phyloP scores from a whole-genome alignment of 2,888 invertebrate species.

The Clepsis dumicolana region DNA sequence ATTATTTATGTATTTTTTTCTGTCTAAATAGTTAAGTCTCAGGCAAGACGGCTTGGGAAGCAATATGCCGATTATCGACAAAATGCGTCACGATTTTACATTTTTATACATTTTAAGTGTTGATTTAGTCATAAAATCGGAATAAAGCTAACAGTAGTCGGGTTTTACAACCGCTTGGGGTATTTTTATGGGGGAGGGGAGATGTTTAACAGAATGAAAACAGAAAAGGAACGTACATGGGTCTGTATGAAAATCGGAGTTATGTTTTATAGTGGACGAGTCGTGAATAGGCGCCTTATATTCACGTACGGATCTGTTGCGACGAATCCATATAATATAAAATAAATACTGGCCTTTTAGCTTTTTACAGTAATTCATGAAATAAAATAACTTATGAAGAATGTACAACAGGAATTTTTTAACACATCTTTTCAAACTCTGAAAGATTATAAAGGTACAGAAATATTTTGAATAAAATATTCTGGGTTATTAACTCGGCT shows the following conservation, averaged over 20 bases:
- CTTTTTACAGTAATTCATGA: no score
- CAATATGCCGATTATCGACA: constrained; percentile 15
- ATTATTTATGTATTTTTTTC: not conserved
- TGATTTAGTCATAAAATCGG: constrained; percentile 49
- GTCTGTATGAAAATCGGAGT: constrained; percentile 81
- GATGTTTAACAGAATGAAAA: constrained; percentile 73
- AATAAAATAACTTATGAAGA: no score
- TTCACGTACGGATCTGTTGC: constrained; percentile 54
- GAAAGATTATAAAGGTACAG: no score
- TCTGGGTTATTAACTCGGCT: no score
- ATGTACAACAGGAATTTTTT: no score
- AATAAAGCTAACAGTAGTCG: constrained; percentile 53
- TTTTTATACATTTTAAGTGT: constrained; percentile 42
- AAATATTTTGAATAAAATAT: no score
- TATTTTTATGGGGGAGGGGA: constrained; percentile 71
- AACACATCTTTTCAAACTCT: no score
- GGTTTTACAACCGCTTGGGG: constrained; percentile 69
- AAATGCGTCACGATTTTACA: constrained; percentile 38
- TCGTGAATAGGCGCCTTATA: constrained; percentile 69
- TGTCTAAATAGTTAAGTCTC: not conserved
- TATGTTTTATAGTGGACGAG: constrained; percentile 84
- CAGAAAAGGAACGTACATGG: constrained; percentile 59
- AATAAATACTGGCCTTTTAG: no score
- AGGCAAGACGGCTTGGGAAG: not conserved
- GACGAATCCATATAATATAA: constrained; percentile 49